Base-by-base conservation (phyloP, 2,113 vertebrate species). In the Daubentonia madagascariensis region DNA sequence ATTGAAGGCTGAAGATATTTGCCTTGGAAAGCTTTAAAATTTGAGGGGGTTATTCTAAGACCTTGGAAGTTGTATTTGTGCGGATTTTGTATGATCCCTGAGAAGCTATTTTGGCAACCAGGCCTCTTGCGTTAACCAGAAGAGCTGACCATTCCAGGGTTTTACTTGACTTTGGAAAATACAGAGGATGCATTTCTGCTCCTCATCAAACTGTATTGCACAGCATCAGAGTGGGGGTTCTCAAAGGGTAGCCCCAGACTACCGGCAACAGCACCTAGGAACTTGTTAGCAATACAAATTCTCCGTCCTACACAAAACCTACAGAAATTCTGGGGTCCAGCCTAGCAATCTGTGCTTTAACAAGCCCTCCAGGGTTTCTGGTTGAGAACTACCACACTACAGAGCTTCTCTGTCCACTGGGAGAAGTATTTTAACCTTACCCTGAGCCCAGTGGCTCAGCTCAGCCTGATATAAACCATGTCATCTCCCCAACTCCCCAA, bases 301-400 rank as follows among this genome's bases (percentile, higher is more conserved):
- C 50, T 85, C 45, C 50, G 5, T 13, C 50, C 20, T 5, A 22
- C 43, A 61, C 8, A 45, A n/a, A 73, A 80, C 50, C 57, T 40
- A 18, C 48, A 54, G 54, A 79, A 78, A 67, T 32, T n/a, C 30
- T 22, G 54, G 32, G 25, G 0, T 17, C 10, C 0, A 22, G 5
- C 0, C 20, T 25, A 18, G 8, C 1, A 18, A 43, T 14, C 23
- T 37, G 23, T 40, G 32, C 16, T 70, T 28, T 52, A 22, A 75
- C 13, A 45, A 57, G 12, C 0, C 6, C 37, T 30, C 9, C 7
- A 6, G 4, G 8, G 12, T 5, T 6, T 85, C 11, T 22, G 54
- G 8, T 28, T 43, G 23, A 32, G 43, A 61, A 84, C 28, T 3
- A 11, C n/a, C 10, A 0, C 3, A 3, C 5, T 28, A 1, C 0